Evolutionary conservation across 2,113 vertebrate genomes (phyloP), one percentile per base, ranked within the genome.

Genomic region (Cyprinus carpio): DNA sequence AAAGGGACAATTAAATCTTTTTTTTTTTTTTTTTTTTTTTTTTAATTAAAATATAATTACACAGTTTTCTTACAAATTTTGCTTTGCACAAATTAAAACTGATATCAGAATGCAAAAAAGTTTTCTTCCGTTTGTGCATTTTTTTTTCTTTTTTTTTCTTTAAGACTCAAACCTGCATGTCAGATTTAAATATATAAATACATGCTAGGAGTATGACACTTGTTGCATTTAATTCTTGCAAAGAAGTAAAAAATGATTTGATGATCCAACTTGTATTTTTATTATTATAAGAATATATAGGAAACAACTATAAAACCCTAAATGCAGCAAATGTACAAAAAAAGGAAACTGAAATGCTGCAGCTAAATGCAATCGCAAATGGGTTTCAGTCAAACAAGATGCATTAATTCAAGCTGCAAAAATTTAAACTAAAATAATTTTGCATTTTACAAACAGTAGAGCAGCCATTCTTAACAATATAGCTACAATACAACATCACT

Each of bases 231-330:
- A 60, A 62, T 31, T 15, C n/a, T 27, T 49, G 13, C 25, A 34
- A 20, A 31, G 15, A 71, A 31, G 13, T 25, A 12, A 79, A 79
- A 79, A 40, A 40, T 60, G 3, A 79, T 43, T 23, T 79, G 31
- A 79, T n/a, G 56, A 64, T 29, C 16, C 56, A 54, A 27, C 18
- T 62, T 34, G 69, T 46, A 84, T 31, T 72, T 90, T 92, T 89
- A 93, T 92, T 94, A 95, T 93, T 94, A 90, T 89, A 93, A 92
- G 87, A 91, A 91, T 91, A 89, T 23, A 87, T 90, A 88, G 87
- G 87, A 93, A 92, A 92, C 85, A 93, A 89, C 90, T 88, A 90
- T 89, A 90, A 92, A 89, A 89, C 88, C 87, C 91, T 82, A 76
- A 92, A 93, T 90, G 87, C 88, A 89, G 88, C 87, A 85, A 75